Conservation (phyloP, 2,888 invertebrate genomes). For the Nephrotoma guestfalica region DNA sequence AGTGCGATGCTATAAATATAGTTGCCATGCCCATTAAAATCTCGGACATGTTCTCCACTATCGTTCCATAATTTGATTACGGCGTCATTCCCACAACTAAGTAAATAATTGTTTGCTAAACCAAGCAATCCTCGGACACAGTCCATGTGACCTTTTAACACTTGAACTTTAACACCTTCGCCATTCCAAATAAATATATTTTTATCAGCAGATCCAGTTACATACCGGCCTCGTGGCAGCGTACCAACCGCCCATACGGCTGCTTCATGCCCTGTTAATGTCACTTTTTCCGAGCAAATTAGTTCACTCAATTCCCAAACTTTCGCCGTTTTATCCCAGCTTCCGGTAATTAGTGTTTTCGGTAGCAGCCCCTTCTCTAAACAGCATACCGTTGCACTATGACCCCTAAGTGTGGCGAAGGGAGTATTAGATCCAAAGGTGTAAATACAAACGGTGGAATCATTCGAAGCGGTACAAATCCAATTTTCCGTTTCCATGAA, state of each 20-base stretch:
- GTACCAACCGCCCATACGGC: slow-evolving; percentile 75
- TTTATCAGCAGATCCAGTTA: slow-evolving; percentile 90
- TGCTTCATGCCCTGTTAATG: slow-evolving; percentile 56
- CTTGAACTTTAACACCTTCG: slow-evolving; percentile 47
- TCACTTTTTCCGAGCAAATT: slow-evolving; percentile 37
- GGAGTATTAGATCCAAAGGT: slow-evolving; percentile 53
- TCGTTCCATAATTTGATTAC: slow-evolving; percentile 72
- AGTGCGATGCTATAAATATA: slow-evolving; percentile 60
- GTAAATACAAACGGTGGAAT: slow-evolving; percentile 68
- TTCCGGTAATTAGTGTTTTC: slow-evolving; percentile 61
- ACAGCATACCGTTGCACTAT: slow-evolving; percentile 38
- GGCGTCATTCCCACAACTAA: slow-evolving; percentile 90
- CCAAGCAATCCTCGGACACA: slow-evolving; percentile 73
- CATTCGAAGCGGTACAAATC: slow-evolving; percentile 81
- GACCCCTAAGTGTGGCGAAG: slow-evolving; percentile 56
- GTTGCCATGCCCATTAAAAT: slow-evolving; percentile 70
- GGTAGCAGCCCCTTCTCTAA: slow-evolving; percentile 33
- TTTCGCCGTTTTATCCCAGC: slow-evolving; percentile 85
- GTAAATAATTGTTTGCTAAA: slow-evolving; percentile 55
- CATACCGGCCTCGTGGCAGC: slow-evolving; percentile 35
- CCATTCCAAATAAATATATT: slow-evolving; percentile 70
- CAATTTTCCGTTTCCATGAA: slow-evolving; percentile 47
- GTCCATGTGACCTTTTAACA: slow-evolving; percentile 75
- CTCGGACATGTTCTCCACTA: slow-evolving; percentile 59
- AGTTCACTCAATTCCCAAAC: slow-evolving; percentile 55